phyloP scores from a whole-genome alignment of 2,797 vertebrate genomes.

The Adelosebastes latens region DNA sequence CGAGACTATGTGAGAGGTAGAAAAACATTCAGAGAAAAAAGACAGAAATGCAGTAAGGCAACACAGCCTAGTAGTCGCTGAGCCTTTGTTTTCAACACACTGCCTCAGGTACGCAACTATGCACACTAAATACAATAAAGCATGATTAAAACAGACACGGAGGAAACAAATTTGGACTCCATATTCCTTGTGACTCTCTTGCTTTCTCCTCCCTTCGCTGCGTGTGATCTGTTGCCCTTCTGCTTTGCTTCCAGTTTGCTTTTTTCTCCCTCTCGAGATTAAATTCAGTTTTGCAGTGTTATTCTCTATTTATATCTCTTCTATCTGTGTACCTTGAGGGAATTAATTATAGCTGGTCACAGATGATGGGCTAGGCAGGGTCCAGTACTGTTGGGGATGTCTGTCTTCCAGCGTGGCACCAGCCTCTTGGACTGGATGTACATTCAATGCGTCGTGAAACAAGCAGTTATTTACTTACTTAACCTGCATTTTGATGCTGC shows the following conservation, averaged over 20 bases:
- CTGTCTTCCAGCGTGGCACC: constrained; percentile 25
- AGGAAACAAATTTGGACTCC: constrained; percentile 37
- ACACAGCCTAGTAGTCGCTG: constrained; percentile 24
- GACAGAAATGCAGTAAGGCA: constrained; percentile 44
- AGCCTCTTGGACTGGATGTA: constrained; percentile 3
- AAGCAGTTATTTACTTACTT: constrained; percentile 17
- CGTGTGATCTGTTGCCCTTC: constrained; percentile 15
- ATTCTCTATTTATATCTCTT: constrained; percentile 3
- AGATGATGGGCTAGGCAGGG: constrained; percentile 23
- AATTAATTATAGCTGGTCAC: constrained; percentile 68
- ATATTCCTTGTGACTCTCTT: constrained; percentile 35
- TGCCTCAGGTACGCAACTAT: constrained; percentile 45
- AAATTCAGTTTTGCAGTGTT: constrained; percentile 13
- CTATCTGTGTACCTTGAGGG: constrained; percentile 36
- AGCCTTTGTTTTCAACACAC: constrained; percentile 59
- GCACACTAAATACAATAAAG: constrained; percentile 52
- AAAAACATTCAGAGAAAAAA: constrained; percentile 17
- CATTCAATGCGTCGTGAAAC: constrained; percentile 1
- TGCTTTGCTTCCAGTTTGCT: constrained; percentile 3
- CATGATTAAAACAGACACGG: constrained; percentile 71
- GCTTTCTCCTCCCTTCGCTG: constrained; percentile 20
- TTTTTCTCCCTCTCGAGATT: constrained; percentile 16
- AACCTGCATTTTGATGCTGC: constrained; percentile 31
- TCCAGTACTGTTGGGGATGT: constrained; percentile 18
- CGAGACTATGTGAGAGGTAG: constrained; percentile 23